A percentile compares a stretch with the other conserved stretches of the same genome.
Evolutionary conservation across 2,113 vertebrate species (phyloP).

Genomic region (Barnardius zonarius): DNA sequence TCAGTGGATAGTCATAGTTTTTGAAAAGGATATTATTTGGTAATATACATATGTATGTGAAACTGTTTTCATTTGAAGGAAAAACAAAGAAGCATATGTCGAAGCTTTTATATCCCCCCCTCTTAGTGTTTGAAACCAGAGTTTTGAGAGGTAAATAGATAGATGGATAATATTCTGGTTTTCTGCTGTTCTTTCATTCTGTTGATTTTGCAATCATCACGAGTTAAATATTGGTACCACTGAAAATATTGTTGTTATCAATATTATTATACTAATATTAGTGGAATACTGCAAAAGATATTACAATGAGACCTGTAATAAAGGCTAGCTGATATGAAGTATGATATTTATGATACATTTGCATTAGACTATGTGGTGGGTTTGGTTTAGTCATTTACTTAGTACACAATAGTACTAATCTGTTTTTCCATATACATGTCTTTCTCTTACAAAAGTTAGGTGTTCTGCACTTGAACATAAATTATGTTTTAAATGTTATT

Average conservation of each 20-base stretch:
- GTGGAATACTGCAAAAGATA: neutral
- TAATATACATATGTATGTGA: neutral
- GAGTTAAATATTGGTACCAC: neutral
- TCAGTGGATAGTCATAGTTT: neutral
- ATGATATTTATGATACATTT: neutral
- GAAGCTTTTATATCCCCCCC: neutral
- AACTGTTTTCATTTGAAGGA: neutral
- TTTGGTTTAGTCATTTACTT: neutral
- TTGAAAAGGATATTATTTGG: neutral
- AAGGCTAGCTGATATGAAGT: neutral
- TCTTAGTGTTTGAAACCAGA: neutral
- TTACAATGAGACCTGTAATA: neutral
- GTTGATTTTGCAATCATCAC: neutral
- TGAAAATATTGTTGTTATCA: neutral
- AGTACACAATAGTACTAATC: neutral
- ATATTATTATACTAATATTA: neutral
- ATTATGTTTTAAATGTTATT: neutral
- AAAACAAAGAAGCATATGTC: accelerated
- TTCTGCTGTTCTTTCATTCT: neutral
- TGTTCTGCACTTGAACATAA: neutral
- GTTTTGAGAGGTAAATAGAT: neutral
- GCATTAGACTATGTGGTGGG: neutral
- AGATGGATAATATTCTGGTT: neutral
- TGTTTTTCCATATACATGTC: neutral
- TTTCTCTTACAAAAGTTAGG: neutral